These are phyloP conservation scores for Hippasteria phrygiana DNA, from an alignment of 53 echinoderm and acorn worm genomes.

Conservation along the genomic window DNA sequence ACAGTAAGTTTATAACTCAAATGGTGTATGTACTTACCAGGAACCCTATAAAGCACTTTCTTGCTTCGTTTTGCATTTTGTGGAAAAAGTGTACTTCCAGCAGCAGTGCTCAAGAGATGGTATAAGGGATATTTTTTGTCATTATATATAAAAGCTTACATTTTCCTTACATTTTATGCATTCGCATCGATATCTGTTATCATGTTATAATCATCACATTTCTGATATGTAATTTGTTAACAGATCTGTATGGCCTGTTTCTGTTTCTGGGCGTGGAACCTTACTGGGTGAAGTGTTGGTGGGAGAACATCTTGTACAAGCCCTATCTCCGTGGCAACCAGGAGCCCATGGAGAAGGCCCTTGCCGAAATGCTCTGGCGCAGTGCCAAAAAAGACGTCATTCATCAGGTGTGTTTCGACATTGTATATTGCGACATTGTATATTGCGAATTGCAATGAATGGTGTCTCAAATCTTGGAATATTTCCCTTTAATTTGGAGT, in stretches of 20 bases:
- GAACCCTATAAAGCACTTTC: too few relatives aligned
- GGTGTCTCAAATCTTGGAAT: too few relatives aligned
- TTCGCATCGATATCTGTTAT: too few relatives aligned
- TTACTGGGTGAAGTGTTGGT: slow-evolving; percentile 91
- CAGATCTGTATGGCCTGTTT: slow-evolving; percentile 96
- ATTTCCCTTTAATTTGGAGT: too few relatives aligned
- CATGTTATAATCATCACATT: neutral
- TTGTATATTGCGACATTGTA: too few relatives aligned
- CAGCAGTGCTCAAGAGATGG: too few relatives aligned
- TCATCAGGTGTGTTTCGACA: slow-evolving; percentile 71
- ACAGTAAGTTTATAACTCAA: slow-evolving; percentile 71
- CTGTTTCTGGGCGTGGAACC: slow-evolving; percentile 97
- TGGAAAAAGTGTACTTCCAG: too few relatives aligned
- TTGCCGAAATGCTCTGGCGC: slow-evolving; percentile 86
- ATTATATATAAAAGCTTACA: too few relatives aligned
- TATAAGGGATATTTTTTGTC: too few relatives aligned
- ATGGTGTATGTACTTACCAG: neutral
- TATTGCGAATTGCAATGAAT: too few relatives aligned
- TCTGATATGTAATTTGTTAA: neutral
- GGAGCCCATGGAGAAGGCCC: slow-evolving; percentile 83
- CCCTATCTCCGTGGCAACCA: slow-evolving; percentile 85
- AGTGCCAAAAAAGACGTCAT: slow-evolving; percentile 93
- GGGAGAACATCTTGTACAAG: slow-evolving; percentile 82
- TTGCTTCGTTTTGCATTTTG: too few relatives aligned
- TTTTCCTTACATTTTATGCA: too few relatives aligned